A percentile compares a stretch with the other conserved stretches of the same genome.
Evolutionary conservation across 1,140 invertebrate genomes (phyloP).

Genomic region (Grapholita molesta): DNA sequence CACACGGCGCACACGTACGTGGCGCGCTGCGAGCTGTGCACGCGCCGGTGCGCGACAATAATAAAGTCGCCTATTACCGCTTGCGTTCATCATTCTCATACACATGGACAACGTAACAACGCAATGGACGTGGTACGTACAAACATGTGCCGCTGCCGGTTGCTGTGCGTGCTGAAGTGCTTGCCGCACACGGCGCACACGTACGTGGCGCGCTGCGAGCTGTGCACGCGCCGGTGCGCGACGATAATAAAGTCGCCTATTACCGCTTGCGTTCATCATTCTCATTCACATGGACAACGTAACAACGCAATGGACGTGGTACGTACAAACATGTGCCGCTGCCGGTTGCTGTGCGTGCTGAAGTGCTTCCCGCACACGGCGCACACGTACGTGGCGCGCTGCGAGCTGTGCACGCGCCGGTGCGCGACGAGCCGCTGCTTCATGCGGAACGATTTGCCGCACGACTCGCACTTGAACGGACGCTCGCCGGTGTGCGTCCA

Average conservation of each 20-base stretch:
- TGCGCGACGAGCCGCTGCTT: conserved; percentile 57
- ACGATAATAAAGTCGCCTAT: too few species aligned
- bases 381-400: conserved; percentile 39
- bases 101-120: too few species aligned
- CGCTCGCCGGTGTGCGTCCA: conserved; percentile 61
- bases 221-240: conserved; percentile 48
- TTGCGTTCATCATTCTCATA: too few species aligned
- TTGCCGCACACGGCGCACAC: background rate
- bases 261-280: too few species aligned
- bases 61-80: too few species aligned
- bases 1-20: conserved; percentile 26
- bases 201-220: conserved; percentile 39
- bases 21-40: too few species aligned
- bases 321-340: conserved; percentile 20
- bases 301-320: background rate
- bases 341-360: conserved; percentile 45
- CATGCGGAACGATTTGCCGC: conserved; percentile 60
- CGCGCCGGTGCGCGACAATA: conserved; percentile 51
- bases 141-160: conserved; percentile 58
- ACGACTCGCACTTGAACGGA: conserved; percentile 57
- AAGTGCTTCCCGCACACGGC: conserved; percentile 56
- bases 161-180: conserved; percentile 21
- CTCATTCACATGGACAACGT: too few species aligned
- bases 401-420: conserved; percentile 42
- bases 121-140: conserved; percentile 52